phyloP scores from a whole-genome alignment of 2,888 invertebrate species.

The Drosophila nr. fundita region DNA sequence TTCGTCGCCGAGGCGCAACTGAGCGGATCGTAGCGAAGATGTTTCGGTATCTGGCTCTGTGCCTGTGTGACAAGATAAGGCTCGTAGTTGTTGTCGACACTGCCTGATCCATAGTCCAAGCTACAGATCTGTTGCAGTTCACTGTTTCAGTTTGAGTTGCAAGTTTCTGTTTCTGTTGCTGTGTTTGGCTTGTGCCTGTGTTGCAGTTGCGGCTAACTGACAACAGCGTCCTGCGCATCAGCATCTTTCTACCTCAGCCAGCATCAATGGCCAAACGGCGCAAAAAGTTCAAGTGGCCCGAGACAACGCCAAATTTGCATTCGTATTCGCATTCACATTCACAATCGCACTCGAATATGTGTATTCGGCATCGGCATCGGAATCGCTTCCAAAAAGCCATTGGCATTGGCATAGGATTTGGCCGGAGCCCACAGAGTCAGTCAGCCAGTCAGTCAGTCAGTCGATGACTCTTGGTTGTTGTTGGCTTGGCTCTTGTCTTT shows the following conservation, averaged over 20 bases:
- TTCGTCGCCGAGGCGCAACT: constrained; percentile 59
- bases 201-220: constrained; percentile 45
- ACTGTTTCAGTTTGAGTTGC: constrained; percentile 30
- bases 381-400: constrained; percentile 41
- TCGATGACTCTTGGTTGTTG: constrained; percentile 11
- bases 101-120: constrained; percentile 26
- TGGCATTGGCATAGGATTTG: constrained; percentile 51
- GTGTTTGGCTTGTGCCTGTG: constrained; percentile 62
- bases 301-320: constrained; percentile 65
- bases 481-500: constrained; percentile 20
- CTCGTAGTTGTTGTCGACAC: constrained; percentile 21
- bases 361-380: constrained; percentile 18
- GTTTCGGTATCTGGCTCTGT: constrained; percentile 31
- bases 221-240: constrained; percentile 65
- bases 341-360: constrained; percentile 36
- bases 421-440: neutral
- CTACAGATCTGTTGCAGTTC: constrained; percentile 18
- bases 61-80: constrained; percentile 73
- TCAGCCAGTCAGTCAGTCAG: constrained; percentile 1
- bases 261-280: constrained; percentile 36
- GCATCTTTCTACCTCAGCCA: constrained; percentile 30
- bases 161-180: constrained; percentile 35
- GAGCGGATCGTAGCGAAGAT: constrained; percentile 1
- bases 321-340: constrained; percentile 27
- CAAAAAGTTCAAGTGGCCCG: constrained; percentile 56